Conservation (phyloP, 2,888 invertebrate species). For the Morpho helenor region DNA sequence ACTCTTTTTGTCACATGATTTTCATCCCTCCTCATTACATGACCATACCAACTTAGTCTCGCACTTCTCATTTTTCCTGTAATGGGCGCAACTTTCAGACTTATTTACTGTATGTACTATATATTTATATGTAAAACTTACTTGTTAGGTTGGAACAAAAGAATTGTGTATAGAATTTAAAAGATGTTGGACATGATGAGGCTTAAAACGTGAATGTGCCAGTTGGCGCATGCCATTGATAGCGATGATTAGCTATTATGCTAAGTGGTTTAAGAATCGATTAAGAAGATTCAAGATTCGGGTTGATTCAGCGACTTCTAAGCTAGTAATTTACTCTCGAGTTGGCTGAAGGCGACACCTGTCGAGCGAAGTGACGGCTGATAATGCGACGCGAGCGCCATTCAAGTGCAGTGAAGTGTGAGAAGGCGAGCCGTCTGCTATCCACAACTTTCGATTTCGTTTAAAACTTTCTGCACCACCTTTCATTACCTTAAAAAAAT, state of each 20-base stretch:
- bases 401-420: constrained; percentile 63
- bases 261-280: constrained; percentile 67
- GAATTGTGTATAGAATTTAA: too few relatives aligned
- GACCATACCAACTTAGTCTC: too few relatives aligned
- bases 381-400: constrained; percentile 73
- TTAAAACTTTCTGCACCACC: constrained; percentile 11
- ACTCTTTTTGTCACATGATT: too few relatives aligned
- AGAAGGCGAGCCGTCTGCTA: constrained; percentile 43
- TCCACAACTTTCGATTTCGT: constrained; percentile 33
- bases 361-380: constrained; percentile 73
- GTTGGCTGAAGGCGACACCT: constrained; percentile 78
- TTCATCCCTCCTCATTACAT: too few relatives aligned
- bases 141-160: too few relatives aligned
- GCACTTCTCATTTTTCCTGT: too few relatives aligned
- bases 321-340: constrained; percentile 77
- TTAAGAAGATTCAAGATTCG: constrained; percentile 47
- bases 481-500: neutral
- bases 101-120: too few relatives aligned
- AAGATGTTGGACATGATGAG: too few relatives aligned
- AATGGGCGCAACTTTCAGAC: too few relatives aligned
- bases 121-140: too few relatives aligned
- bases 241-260: constrained; percentile 46
- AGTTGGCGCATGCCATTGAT: constrained; percentile 42
- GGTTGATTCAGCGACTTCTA: constrained; percentile 74
- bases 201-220: constrained; percentile 5